Percentiles rank a stretch among this genome's conserved stretches.
Conservation (phyloP, 64 coral and sea anemone species). For the Montipora sp. region DNA sequence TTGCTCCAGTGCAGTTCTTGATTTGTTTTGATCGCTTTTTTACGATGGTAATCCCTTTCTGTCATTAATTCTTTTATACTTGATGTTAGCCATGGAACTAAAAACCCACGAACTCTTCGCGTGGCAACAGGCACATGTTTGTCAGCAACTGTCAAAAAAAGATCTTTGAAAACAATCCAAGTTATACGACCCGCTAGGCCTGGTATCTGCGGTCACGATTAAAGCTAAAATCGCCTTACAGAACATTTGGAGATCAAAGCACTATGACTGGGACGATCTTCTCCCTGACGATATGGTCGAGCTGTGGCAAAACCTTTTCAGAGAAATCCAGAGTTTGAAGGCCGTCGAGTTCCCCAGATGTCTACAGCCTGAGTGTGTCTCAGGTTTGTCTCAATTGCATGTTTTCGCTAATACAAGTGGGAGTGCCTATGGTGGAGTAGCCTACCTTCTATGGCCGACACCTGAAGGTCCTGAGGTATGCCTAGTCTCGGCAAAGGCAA, state of each 20-base stretch:
- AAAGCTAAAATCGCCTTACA: slow-evolving; percentile 51
- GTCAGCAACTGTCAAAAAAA: no score
- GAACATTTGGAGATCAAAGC: slow-evolving; percentile 38
- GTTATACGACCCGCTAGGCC: slow-evolving; percentile 52
- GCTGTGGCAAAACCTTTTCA: slow-evolving; percentile 27
- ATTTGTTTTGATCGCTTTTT: no score
- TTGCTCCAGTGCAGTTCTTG: no score
- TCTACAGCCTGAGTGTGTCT: slow-evolving; percentile 14
- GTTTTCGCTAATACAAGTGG: slow-evolving; percentile 35
- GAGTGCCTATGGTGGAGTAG: neutral
- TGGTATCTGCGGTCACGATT: slow-evolving; percentile 53
- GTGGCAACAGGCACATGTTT: no score
- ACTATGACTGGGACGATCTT: slow-evolving; percentile 60
- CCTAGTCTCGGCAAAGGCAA: slow-evolving; percentile 20
- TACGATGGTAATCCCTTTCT: no score
- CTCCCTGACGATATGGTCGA: slow-evolving; percentile 35
- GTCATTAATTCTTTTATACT: no score
- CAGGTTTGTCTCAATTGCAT: neutral
- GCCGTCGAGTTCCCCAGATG: slow-evolving; percentile 36
- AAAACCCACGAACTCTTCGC: no score
- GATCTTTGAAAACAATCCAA: neutral
- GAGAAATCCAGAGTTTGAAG: slow-evolving; percentile 37
- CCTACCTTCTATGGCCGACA: slow-evolving; percentile 48
- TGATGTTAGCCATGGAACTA: no score
- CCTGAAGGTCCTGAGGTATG: slow-evolving; percentile 4